Evolutionary conservation across 2,888 invertebrate species (phyloP).

Genomic region (Agrotis exclamationis): DNA sequence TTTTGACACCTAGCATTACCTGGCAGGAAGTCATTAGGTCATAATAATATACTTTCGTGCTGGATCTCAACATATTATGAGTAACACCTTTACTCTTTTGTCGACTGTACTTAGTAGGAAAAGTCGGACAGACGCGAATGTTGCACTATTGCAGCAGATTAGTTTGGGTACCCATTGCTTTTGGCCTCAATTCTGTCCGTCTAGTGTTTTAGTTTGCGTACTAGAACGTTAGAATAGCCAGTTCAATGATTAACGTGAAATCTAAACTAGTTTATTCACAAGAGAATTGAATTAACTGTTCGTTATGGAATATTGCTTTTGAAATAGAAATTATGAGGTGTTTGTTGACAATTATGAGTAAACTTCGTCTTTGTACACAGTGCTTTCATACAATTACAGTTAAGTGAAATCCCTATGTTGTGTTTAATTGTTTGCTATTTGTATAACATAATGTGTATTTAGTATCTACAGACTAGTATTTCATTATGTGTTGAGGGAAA

Average conservation of each 20-base stretch:
- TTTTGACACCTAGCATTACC: too few species aligned
- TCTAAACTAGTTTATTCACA: slow-evolving; percentile 20
- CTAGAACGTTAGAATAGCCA: slow-evolving; percentile 20
- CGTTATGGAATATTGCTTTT: slow-evolving; percentile 7
- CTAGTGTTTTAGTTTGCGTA: slow-evolving; percentile 43
- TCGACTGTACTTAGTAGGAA: slow-evolving; percentile 46
- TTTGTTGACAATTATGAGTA: neutral
- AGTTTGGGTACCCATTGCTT: slow-evolving; percentile 59
- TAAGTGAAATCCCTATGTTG: neutral
- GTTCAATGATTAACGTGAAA: slow-evolving; percentile 36
- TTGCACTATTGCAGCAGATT: slow-evolving; percentile 58
- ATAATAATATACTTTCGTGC: neutral
- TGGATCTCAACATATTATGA: neutral
- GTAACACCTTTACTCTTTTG: neutral
- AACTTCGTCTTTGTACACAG: neutral
- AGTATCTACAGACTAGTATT: too few species aligned
- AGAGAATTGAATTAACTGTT: slow-evolving; percentile 3
- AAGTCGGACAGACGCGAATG: slow-evolving; percentile 47
- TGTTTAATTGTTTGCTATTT: neutral
- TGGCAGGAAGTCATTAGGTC: too few species aligned
- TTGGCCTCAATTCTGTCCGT: slow-evolving; percentile 41
- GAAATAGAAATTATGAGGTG: slow-evolving; percentile 8
- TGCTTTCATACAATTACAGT: neutral
- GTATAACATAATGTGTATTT: too few species aligned
- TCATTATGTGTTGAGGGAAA: too few species aligned